Percentiles rank a stretch among this genome's conserved stretches.
Evolutionary conservation across 2,113 vertebrate species (phyloP).

Genomic region (Chaenogobius annularis): DNA sequence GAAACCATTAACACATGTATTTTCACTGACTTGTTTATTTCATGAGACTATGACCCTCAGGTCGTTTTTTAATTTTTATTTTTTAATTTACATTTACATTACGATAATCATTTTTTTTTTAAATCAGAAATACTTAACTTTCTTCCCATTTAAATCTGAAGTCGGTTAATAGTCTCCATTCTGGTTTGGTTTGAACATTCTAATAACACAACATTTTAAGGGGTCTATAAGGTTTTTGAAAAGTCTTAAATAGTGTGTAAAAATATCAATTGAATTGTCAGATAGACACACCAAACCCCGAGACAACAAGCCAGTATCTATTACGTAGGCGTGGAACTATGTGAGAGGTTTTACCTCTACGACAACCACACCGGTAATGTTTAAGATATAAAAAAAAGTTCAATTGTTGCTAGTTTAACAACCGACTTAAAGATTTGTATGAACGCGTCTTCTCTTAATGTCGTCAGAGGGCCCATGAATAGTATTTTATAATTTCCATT

Average conservation of each 20-base stretch:
- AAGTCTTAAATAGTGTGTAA: neutral
- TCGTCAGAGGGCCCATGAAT: conserved; percentile 1
- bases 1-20: too few species aligned
- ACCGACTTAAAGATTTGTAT: neutral
- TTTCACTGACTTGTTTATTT: too few species aligned
- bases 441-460: neutral
- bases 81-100: too few species aligned
- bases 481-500: neutral
- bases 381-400: neutral
- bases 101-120: too few species aligned
- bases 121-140: too few species aligned
- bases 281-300: neutral
- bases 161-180: too few species aligned
- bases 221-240: neutral
- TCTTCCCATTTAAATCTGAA: too few species aligned
- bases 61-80: too few species aligned
- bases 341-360: neutral
- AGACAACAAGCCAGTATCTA: too few species aligned
- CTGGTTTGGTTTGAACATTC: too few species aligned
- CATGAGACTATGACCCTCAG: too few species aligned
- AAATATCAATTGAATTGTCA: neutral
- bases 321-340: neutral
- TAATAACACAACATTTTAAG: too few species aligned
- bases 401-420: neutral
- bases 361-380: neutral